phyloP scores from a whole-genome alignment of 2,888 invertebrate genomes.

The Helleia helle region DNA sequence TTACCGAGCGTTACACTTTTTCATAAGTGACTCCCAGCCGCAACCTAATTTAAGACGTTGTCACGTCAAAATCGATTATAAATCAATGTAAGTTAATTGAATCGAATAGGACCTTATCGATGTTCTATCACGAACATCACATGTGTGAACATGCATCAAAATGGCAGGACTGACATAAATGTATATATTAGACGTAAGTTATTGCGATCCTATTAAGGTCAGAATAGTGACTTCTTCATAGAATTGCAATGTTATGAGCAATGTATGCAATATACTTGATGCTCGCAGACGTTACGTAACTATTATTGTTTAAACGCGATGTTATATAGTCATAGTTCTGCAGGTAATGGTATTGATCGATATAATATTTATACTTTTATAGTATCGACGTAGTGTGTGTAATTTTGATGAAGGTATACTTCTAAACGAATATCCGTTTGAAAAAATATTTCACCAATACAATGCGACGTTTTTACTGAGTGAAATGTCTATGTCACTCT shows the following conservation, averaged over 20 bases:
- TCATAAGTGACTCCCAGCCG: too few relatives aligned
- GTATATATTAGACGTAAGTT: neutral
- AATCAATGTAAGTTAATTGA: neutral
- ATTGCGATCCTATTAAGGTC: neutral
- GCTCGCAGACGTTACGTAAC: neutral
- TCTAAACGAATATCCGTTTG: too few relatives aligned
- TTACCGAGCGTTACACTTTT: too few relatives aligned
- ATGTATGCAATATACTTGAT: neutral
- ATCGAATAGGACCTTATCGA: slow-evolving; percentile 1
- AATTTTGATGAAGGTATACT: too few relatives aligned
- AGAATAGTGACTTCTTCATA: neutral
- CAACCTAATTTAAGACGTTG: too few relatives aligned
- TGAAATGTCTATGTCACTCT: too few relatives aligned
- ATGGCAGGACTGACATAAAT: slow-evolving; percentile 3
- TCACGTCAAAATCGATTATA: too few relatives aligned
- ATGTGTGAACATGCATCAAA: neutral
- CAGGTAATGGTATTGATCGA: neutral
- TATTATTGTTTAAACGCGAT: neutral
- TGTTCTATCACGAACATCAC: slow-evolving; percentile 3
- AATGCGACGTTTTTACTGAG: too few relatives aligned
- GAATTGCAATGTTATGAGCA: slow-evolving; percentile 5
- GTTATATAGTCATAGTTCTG: neutral
- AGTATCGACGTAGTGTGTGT: too few relatives aligned
- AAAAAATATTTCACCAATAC: too few relatives aligned
- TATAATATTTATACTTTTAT: too few relatives aligned